phyloP scores from a whole-genome alignment of 2,797 vertebrate species.

The Onychomys arenicola region DNA sequence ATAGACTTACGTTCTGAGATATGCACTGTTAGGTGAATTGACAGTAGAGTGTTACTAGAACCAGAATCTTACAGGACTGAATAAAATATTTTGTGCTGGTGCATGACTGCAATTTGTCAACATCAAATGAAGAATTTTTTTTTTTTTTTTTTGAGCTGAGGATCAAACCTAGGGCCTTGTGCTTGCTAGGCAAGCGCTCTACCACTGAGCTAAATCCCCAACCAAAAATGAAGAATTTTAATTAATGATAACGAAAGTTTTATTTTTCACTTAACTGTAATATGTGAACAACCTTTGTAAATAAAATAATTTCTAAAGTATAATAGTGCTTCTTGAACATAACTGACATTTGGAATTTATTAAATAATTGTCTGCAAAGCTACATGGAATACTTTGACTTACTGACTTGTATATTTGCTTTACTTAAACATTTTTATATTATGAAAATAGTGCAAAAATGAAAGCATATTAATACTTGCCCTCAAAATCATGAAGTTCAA shows the following conservation, averaged over 20 bases:
- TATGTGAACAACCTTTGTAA: neutral
- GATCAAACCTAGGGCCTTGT: no score
- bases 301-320: neutral
- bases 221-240: neutral
- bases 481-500: neutral
- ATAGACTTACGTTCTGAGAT: neutral
- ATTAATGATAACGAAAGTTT: neutral
- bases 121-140: neutral
- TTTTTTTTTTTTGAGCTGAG: no score
- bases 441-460: neutral
- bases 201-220: no score
- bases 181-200: no score
- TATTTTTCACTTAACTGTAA: slow-evolving; percentile 17
- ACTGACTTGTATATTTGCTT: neutral
- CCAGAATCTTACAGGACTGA: neutral
- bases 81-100: neutral
- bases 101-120: neutral
- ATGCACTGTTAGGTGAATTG: neutral
- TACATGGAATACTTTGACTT: neutral
- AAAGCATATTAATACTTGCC: neutral
- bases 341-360: neutral
- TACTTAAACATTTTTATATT: neutral
- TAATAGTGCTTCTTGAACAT: neutral
- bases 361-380: neutral
- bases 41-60: neutral